Conservation (phyloP, 2,797 vertebrate species). For the Chrosomus eos region DNA sequence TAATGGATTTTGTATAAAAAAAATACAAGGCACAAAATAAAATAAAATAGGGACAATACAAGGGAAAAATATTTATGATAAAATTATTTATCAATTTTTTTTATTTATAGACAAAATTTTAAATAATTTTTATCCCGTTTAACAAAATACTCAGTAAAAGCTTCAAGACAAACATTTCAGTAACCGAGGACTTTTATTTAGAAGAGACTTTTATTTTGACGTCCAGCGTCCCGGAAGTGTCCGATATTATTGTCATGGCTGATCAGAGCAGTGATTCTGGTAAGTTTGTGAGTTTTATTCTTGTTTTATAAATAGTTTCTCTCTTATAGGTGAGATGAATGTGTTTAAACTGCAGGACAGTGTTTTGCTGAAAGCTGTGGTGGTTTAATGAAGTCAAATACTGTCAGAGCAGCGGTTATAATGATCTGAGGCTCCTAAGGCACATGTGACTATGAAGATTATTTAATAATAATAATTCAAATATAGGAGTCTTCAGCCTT, state of each 20-base stretch:
- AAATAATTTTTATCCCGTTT: neutral
- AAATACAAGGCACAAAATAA: no score
- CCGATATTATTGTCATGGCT: neutral
- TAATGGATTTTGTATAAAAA: neutral
- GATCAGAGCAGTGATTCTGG: neutral
- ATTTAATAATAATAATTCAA: neutral
- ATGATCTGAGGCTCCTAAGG: neutral
- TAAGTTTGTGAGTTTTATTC: neutral
- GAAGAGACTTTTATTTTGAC: constrained; percentile 12
- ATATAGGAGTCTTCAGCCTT: fast-evolving
- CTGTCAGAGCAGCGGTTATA: neutral
- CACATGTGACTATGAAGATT: neutral
- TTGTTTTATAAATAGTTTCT: fast-evolving
- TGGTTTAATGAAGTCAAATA: neutral
- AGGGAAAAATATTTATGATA: no score
- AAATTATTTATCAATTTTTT: neutral
- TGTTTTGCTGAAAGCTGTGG: neutral
- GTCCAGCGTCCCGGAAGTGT: neutral
- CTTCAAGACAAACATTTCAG: neutral
- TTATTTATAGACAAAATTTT: neutral
- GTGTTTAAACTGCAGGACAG: neutral
- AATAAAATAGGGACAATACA: no score
- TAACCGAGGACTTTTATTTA: neutral
- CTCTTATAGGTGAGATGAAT: neutral
- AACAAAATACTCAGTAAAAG: neutral